Evolutionary conservation across 2,888 invertebrate species (phyloP).

Genomic region (Hyposoter dolosus): DNA sequence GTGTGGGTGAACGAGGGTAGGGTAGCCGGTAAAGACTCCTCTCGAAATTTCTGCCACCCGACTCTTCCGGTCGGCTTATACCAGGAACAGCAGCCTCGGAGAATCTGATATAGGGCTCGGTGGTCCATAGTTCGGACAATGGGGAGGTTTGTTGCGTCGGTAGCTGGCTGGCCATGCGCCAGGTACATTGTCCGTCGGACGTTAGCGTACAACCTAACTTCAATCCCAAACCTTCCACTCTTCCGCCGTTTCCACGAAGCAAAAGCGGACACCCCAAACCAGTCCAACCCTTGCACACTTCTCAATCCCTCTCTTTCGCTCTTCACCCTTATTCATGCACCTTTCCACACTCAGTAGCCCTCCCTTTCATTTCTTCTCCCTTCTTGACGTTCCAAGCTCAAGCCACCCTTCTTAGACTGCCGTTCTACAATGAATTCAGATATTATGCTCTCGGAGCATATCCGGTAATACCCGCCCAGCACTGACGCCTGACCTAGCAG

Average conservation of each 20-base stretch:
- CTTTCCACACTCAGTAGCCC: constrained; percentile 11
- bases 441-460: constrained; percentile 73
- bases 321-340: constrained; percentile 15
- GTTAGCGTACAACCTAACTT: constrained; percentile 77
- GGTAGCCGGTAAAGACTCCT: constrained; percentile 53
- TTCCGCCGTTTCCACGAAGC: constrained; percentile 36
- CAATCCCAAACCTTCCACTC: constrained; percentile 50
- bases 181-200: constrained; percentile 79
- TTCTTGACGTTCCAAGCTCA: constrained; percentile 36
- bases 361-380: constrained; percentile 13
- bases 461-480: constrained; percentile 75
- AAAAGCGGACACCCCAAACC: constrained; percentile 46
- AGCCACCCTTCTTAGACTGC: constrained; percentile 11
- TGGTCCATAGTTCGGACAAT: constrained; percentile 77
- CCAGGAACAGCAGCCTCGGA: constrained; percentile 60
- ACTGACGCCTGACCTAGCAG: constrained; percentile 59
- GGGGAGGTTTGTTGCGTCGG: constrained; percentile 79
- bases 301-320: constrained; percentile 20
- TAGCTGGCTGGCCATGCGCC: constrained; percentile 77
- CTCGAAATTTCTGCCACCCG: constrained; percentile 70
- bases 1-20: constrained; percentile 19
- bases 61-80: constrained; percentile 72
- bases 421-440: constrained; percentile 65
- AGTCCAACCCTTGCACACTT: constrained; percentile 17
- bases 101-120: constrained; percentile 74